Conservation (phyloP, 1,140 invertebrate species). For the Ctenoplectra terminalis region DNA sequence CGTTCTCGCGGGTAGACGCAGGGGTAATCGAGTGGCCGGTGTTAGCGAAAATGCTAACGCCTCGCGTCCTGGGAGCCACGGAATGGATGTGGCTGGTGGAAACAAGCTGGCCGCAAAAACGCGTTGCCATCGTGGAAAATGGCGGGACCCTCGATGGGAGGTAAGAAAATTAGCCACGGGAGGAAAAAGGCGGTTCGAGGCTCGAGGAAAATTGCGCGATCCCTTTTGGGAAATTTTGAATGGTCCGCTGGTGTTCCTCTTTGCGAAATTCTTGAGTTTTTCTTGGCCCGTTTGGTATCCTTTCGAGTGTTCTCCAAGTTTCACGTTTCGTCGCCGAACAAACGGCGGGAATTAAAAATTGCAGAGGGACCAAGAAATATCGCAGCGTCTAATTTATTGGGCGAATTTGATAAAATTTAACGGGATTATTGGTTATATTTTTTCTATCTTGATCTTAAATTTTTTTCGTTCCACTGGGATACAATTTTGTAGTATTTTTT, state of each 20-base stretch:
- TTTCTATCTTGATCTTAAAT: too few species aligned
- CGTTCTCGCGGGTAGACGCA: background rate
- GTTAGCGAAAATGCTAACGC: slow-evolving; percentile 13
- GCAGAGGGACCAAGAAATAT: too few species aligned
- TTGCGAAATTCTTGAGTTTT: background rate
- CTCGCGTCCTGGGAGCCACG: background rate
- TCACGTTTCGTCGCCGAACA: too few species aligned
- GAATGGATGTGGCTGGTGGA: background rate
- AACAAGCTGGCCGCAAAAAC: slow-evolving; percentile 9
- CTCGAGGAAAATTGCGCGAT: background rate
- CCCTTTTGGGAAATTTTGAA: background rate
- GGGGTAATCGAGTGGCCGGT: slow-evolving; percentile 14
- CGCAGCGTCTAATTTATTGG: too few species aligned
- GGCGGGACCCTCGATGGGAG: background rate
- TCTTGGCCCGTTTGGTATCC: too few species aligned
- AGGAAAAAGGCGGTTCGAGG: background rate
- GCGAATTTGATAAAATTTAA: too few species aligned
- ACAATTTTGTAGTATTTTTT: too few species aligned
- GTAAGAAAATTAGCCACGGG: slow-evolving; percentile 20
- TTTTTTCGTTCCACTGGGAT: too few species aligned
- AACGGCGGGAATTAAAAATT: too few species aligned
- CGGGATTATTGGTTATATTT: too few species aligned
- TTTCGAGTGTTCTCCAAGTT: background rate
- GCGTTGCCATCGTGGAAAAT: background rate
- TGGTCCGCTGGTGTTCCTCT: background rate